A percentile compares a stretch with the other conserved stretches of the same genome.
phyloP scores from a whole-genome alignment of 2,113 vertebrate species.

The Lasiurus cinereus region DNA sequence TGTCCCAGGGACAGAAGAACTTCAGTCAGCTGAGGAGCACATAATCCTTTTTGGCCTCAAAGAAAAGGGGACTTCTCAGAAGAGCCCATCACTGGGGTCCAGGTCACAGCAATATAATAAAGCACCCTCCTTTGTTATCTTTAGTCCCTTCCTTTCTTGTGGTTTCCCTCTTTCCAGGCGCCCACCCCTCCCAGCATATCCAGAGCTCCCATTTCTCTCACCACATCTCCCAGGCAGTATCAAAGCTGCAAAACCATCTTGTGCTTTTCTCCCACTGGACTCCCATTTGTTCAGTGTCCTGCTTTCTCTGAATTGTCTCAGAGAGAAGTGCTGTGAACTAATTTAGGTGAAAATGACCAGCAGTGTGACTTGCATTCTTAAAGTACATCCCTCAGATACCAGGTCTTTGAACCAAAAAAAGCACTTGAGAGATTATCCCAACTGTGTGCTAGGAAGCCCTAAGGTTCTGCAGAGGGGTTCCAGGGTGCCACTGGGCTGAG shows the following conservation, averaged over 20 bases:
- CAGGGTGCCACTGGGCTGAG: neutral
- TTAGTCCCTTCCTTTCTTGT: neutral
- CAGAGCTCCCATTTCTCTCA: neutral
- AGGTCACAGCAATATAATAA: neutral
- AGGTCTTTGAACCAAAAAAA: neutral
- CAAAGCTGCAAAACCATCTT: neutral
- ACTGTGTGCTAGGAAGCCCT: neutral
- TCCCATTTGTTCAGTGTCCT: neutral
- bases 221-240: neutral
- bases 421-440: neutral
- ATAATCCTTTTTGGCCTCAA: conserved; percentile 28
- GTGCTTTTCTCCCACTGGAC: neutral
- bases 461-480: neutral
- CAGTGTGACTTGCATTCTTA: neutral
- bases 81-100: neutral
- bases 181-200: neutral
- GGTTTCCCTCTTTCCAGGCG: neutral
- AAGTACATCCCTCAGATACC: neutral
- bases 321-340: neutral
- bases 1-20: neutral
- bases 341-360: neutral
- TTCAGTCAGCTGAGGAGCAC: conserved; percentile 49
- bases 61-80: conserved; percentile 53
- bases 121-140: neutral
- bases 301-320: neutral